phyloP scores from a whole-genome alignment of 2,113 vertebrate genomes.

The Chinchilla lanigera region DNA sequence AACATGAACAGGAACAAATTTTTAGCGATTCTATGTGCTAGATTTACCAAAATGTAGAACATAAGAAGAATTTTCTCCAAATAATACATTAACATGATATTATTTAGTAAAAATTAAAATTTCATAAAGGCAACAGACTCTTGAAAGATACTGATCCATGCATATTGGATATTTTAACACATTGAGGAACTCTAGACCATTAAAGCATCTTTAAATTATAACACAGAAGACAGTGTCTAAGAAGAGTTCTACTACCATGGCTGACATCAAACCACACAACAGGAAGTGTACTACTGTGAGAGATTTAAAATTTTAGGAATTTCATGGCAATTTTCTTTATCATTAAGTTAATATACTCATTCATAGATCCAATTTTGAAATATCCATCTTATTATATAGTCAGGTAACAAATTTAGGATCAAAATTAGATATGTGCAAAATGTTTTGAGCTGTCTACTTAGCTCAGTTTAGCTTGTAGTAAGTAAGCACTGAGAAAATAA shows the following conservation, averaged over 20 bases:
- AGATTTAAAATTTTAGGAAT: not conserved
- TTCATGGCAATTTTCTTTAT: not conserved
- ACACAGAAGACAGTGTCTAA: not conserved
- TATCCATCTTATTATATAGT: not conserved
- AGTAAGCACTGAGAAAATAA: not conserved
- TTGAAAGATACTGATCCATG: not conserved
- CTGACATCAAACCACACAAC: not conserved
- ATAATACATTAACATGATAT: not conserved
- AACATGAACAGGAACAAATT: not conserved
- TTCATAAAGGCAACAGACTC: not conserved
- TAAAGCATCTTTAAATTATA: not conserved
- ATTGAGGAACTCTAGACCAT: not conserved
- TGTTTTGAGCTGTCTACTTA: not conserved
- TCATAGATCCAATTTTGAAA: not conserved
- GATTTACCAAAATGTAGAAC: not conserved
- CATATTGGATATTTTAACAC: not conserved
- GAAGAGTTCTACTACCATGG: not conserved
- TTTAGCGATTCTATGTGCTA: not conserved
- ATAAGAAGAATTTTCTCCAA: not conserved
- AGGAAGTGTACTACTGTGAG: not conserved
- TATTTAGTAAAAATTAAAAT: not conserved
- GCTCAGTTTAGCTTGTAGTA: not conserved
- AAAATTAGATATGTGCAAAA: not conserved
- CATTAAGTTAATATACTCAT: not conserved
- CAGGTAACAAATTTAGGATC: not conserved